These are phyloP conservation scores for Phrixothrix hirtus DNA, from an alignment of 2,888 invertebrate species.

Conservation along the genomic window DNA sequence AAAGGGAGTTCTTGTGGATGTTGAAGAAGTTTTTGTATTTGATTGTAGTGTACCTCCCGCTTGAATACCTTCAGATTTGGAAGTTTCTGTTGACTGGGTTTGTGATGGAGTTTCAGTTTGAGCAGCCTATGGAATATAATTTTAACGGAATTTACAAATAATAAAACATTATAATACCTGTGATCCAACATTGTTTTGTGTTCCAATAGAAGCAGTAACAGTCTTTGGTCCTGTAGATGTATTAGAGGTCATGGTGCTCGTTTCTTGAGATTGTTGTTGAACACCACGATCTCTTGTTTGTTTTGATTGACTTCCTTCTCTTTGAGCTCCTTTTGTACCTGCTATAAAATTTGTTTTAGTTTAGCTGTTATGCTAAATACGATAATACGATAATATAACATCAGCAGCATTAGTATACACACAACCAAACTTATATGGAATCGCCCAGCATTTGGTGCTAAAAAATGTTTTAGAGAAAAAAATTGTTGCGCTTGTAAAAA, in stretches of 20 bases:
- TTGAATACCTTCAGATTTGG: conserved; percentile 79
- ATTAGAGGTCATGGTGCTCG: conserved; percentile 68
- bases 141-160: too few relatives aligned
- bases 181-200: conserved; percentile 71
- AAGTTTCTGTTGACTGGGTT: conserved; percentile 53
- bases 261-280: conserved; percentile 75
- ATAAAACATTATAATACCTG: too few relatives aligned
- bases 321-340: conserved; percentile 54
- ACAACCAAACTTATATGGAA: too few relatives aligned
- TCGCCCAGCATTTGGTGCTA: too few relatives aligned
- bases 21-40: conserved; percentile 61
- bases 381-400: too few relatives aligned
- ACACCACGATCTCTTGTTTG: conserved; percentile 55
- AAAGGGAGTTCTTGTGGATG: conserved; percentile 59
- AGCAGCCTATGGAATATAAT: conserved; percentile 51
- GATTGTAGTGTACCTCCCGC: conserved; percentile 73
- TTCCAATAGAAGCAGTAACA: conserved; percentile 68
- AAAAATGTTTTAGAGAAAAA: too few relatives aligned
- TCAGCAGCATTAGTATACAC: too few relatives aligned
- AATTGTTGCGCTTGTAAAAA: too few relatives aligned
- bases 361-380: too few relatives aligned
- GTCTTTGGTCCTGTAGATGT: conserved; percentile 67
- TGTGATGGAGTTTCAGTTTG: conserved; percentile 51
- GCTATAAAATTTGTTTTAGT: too few relatives aligned
- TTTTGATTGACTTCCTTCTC: conserved; percentile 51